Percentiles rank a stretch among this genome's conserved stretches.
Conservation (phyloP, 2,888 invertebrate genomes). For the Spicauda simplicius region DNA sequence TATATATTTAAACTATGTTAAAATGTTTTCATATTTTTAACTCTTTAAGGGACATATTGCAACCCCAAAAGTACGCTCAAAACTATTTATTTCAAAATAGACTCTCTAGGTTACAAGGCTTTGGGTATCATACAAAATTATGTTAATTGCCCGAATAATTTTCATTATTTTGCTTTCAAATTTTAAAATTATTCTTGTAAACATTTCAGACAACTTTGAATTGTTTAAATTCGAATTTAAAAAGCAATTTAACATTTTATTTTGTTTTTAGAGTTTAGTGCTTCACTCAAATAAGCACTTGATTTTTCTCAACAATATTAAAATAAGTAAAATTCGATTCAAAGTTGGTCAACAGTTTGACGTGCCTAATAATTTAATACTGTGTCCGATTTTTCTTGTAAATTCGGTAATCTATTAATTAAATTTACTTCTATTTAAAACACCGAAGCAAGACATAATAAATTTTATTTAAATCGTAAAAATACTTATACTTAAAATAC, state of each 20-base stretch:
- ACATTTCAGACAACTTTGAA: background rate
- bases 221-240: background rate
- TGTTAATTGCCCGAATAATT: background rate
- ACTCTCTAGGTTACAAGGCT: slow-evolving; percentile 16
- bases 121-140: background rate
- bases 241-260: background rate
- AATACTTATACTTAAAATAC: too few relatives aligned
- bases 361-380: too few relatives aligned
- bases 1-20: too few relatives aligned
- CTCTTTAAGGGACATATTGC: slow-evolving; percentile 12
- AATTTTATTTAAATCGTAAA: too few relatives aligned
- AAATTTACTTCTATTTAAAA: background rate
- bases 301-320: background rate
- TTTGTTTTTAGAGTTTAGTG: background rate
- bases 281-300: background rate
- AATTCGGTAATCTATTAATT: background rate
- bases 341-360: too few relatives aligned
- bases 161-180: background rate
- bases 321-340: background rate
- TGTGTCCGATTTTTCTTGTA: background rate
- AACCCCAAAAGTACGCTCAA: slow-evolving; percentile 49
- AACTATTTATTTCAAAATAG: slow-evolving; percentile 53
- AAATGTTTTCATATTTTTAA: too few relatives aligned
- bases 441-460: too few relatives aligned
- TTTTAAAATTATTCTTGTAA: background rate